Conservation (phyloP, 2,797 vertebrate species). For the Alosa sapidissima region DNA sequence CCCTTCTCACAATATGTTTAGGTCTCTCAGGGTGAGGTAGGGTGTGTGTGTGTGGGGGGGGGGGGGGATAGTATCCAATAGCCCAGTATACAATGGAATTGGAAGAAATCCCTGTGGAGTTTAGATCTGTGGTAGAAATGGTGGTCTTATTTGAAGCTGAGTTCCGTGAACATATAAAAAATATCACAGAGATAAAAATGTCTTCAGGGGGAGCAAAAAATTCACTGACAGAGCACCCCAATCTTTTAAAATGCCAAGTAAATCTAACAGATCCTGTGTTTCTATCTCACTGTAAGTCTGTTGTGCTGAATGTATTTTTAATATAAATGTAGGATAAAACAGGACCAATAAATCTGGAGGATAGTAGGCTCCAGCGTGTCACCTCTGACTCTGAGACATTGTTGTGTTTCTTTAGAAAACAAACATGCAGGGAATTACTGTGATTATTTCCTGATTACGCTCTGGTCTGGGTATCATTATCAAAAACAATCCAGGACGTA, state of each 20-base stretch:
- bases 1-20: constrained; percentile 44
- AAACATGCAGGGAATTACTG: constrained; percentile 11
- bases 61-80: neutral
- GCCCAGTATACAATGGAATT: neutral
- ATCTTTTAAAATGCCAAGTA: neutral
- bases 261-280: neutral
- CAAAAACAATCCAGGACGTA: neutral
- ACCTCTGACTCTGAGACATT: neutral
- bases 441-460: constrained; percentile 15
- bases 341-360: neutral
- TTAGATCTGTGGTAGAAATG: neutral
- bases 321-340: neutral
- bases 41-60: neutral
- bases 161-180: neutral
- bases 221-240: neutral
- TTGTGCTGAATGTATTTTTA: neutral
- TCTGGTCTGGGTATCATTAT: constrained; percentile 3
- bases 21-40: constrained; percentile 8
- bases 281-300: neutral
- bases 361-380: neutral
- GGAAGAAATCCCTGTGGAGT: neutral
- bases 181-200: neutral
- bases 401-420: constrained; percentile 7
- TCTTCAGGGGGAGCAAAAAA: neutral
- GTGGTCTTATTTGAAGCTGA: neutral